A percentile compares a stretch with the other conserved stretches of the same genome.
Conservation (phyloP, 2,113 vertebrate species). For the Triplophysa dalaica region DNA sequence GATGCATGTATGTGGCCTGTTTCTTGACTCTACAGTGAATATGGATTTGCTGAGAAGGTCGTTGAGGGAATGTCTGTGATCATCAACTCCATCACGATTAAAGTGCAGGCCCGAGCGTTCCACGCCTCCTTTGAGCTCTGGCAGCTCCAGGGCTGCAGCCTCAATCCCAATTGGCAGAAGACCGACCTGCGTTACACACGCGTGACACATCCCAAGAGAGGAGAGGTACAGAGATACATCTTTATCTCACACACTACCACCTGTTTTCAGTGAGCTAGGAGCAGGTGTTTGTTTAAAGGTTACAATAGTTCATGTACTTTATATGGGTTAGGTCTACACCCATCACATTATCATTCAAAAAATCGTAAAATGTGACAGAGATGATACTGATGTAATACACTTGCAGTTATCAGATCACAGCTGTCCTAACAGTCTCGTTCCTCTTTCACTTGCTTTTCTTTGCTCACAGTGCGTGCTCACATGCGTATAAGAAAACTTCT, state of each 20-base stretch:
- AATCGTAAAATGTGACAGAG: background rate
- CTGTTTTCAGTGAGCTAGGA: no score
- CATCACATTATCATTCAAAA: background rate
- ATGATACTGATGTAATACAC: background rate
- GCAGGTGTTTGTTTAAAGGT: no score
- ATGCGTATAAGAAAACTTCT: background rate
- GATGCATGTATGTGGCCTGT: conserved; percentile 1
- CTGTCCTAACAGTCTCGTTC: conserved; percentile 29
- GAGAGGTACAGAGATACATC: conserved; percentile 80
- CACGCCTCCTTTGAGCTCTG: conserved; percentile 95
- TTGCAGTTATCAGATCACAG: background rate
- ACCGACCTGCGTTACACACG: conserved; percentile 92
- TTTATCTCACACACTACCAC: no score
- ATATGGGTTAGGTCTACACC: no score
- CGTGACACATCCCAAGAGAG: conserved; percentile 88
- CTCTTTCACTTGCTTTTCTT: conserved; percentile 31
- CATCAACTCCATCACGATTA: conserved; percentile 95
- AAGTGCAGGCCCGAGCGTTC: conserved; percentile 93
- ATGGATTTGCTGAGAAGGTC: conserved; percentile 98
- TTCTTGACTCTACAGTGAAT: conserved; percentile 79
- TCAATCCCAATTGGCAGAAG: conserved; percentile 93
- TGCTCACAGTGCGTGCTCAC: background rate
- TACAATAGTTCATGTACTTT: no score
- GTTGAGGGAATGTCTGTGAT: conserved; percentile 98
- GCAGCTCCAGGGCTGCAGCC: conserved; percentile 97